Percentiles rank a stretch among this genome's conserved stretches.
phyloP scores from a whole-genome alignment of 2,797 vertebrate genomes.

The Myotis pilosus region DNA sequence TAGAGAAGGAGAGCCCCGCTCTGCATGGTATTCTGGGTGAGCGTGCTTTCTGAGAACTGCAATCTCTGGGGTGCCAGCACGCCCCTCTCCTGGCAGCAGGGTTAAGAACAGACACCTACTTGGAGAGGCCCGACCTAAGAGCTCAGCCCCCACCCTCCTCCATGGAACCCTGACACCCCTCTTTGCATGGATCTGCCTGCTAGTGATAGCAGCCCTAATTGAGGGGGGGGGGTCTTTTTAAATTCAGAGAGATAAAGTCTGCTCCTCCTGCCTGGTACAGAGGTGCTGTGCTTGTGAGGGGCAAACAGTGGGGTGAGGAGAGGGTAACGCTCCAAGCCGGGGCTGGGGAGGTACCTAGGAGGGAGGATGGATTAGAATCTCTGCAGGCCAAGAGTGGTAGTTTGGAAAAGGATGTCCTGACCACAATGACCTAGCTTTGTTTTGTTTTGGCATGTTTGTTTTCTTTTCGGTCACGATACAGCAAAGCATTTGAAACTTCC shows the following conservation, averaged over 20 bases:
- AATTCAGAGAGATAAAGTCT: background rate
- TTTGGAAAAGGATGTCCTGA: background rate
- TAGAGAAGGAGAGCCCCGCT: background rate
- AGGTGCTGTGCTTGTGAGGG: background rate
- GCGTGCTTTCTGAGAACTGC: background rate
- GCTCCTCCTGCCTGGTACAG: background rate
- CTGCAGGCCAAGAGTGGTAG: background rate
- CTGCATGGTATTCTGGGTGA: background rate
- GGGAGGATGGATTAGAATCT: background rate
- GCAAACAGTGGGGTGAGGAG: rapidly evolving
- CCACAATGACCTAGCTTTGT: background rate
- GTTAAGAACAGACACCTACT: background rate
- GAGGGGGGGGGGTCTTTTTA: background rate
- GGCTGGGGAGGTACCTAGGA: background rate
- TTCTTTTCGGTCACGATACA: background rate
- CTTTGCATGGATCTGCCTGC: background rate
- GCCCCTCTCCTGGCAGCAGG: background rate
- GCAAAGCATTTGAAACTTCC: background rate
- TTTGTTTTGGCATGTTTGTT: background rate
- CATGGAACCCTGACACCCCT: background rate
- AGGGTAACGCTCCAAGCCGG: too few relatives aligned
- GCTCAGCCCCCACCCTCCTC: rapidly evolving
- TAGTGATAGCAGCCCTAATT: background rate
- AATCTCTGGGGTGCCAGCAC: background rate
- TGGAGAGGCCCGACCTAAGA: background rate